Percentiles rank a stretch among this genome's conserved stretches.
These are phyloP conservation scores for Lagocephalus sceleratus DNA, from an alignment of 2,797 vertebrate genomes.

Conservation along the genomic window DNA sequence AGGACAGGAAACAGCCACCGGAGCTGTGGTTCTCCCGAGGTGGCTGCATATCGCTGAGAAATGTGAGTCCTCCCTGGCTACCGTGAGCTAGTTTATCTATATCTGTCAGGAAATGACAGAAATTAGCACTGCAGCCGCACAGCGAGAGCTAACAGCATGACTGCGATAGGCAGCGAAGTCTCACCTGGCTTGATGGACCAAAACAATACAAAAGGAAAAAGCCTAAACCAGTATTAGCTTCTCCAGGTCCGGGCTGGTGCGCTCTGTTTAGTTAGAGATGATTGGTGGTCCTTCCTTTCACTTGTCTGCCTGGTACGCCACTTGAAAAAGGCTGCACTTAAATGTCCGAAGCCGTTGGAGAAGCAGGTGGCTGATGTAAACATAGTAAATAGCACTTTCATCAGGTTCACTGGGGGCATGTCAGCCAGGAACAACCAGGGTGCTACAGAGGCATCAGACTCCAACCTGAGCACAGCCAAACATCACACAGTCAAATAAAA, in stretches of 20 bases:
- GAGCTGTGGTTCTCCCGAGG: conserved; percentile 45
- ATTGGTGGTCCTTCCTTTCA: conserved; percentile 73
- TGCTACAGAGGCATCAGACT: too few species aligned
- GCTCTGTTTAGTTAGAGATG: conserved; percentile 76
- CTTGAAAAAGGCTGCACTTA: conserved; percentile 75
- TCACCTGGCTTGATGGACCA: conserved; percentile 50
- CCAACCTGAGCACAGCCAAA: too few species aligned
- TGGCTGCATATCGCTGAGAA: conserved; percentile 39
- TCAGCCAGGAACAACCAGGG: conserved; percentile 39
- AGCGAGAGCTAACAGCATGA: too few species aligned
- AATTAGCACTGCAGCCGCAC: conserved; percentile 37
- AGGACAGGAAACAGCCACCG: conserved; percentile 41
- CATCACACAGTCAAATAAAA: too few species aligned
- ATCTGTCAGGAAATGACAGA: conserved; percentile 8
- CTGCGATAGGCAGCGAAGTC: conserved; percentile 24
- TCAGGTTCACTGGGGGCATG: conserved; percentile 66
- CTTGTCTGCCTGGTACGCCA: conserved; percentile 56
- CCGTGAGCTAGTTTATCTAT: conserved; percentile 20
- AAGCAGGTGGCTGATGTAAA: conserved; percentile 69
- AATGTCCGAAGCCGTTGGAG: conserved; percentile 61
- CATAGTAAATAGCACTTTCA: conserved; percentile 74
- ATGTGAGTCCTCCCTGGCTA: conserved; percentile 36
- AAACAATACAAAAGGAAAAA: conserved; percentile 50
- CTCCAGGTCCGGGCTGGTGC: conserved; percentile 59
- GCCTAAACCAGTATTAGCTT: conserved; percentile 42